Evolutionary conservation across 2,113 vertebrate species (phyloP), one percentile per base, ranked within the genome.

Genomic region (Opisthocomus hoazin): DNA sequence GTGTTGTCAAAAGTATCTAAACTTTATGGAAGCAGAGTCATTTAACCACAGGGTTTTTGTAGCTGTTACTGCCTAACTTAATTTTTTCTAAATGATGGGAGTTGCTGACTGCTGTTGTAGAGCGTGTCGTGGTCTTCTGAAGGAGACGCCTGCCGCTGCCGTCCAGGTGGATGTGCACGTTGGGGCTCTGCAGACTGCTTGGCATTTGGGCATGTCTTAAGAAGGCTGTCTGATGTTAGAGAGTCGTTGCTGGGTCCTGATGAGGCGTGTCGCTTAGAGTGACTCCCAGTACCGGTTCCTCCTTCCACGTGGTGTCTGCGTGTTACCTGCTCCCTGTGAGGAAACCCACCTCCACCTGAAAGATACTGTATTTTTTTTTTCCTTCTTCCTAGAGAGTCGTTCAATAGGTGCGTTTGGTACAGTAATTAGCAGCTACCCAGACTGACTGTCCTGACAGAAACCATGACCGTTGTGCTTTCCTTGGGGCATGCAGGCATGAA

Each of bases 251-350:
- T 24, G 17, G 16, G 12, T 75, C 12, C 64, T 61, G 32, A 34
- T 54, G 54, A 86, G 27, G 36, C 8, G 60, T 70, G 32, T 46
- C 26, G 6, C 32, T 23, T 12, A n/a, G 23, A 71, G 11, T 36
- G 11, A 34, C 48, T 71, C 12, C 15, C 50, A 45, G 22, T 29
- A 13, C 34, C 2, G 4, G 26, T 93, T 58, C 19, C 12, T 77
- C 10, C 45, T 88, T 84, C 43, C 9, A 9, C 0, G 0, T 29
- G 14, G 32, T 9, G 13, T 30, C 26, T 60, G 0, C 16, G 1
- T 22, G 22, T 37, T 76, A 45, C 27, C 36, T 61, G 36, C 12
- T 43, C 8, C 48, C 66, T 34, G 18, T 36, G n/a, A 75, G 34
- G 43, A 90, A 57, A 60, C 22, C 2, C 24, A 46, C 56, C 16